Percentiles rank a stretch among this genome's conserved stretches.
Evolutionary conservation across 2,113 vertebrate species (phyloP).

Genomic region (Hippocampus comes): DNA sequence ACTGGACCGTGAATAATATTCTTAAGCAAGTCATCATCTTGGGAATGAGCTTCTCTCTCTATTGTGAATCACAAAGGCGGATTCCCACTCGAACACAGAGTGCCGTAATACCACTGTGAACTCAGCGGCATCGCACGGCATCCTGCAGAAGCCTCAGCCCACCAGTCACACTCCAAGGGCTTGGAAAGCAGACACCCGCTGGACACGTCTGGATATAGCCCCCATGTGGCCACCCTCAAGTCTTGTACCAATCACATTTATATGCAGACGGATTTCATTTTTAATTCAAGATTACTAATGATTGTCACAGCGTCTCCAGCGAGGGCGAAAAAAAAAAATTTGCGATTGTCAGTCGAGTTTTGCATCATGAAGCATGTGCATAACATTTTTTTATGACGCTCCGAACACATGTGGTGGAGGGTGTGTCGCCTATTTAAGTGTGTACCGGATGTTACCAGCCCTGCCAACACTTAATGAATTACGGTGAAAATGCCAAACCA

Average conservation of each 20-base stretch:
- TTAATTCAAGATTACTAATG: conserved; percentile 49
- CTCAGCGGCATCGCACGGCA: conserved; percentile 32
- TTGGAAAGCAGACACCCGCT: conserved; percentile 26
- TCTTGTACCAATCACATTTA: conserved; percentile 40
- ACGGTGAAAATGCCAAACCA: conserved; percentile 68
- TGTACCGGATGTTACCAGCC: conserved; percentile 31
- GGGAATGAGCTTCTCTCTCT: neutral
- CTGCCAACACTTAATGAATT: conserved; percentile 66
- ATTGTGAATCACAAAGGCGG: conserved; percentile 20
- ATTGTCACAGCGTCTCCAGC: conserved; percentile 42
- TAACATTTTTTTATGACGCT: conserved; percentile 28
- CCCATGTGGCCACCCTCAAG: neutral
- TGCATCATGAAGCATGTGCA: neutral
- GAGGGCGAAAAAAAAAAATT: conserved; percentile 8
- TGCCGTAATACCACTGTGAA: conserved; percentile 30
- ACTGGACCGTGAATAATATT: neutral
- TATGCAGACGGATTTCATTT: conserved; percentile 46
- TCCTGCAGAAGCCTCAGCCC: conserved; percentile 15
- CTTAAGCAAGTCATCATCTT: conserved; percentile 13
- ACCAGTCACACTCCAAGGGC: conserved; percentile 22
- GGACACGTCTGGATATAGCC: conserved; percentile 48
- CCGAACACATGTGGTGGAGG: conserved; percentile 23
- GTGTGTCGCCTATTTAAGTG: conserved; percentile 39
- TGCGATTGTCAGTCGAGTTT: conserved; percentile 19
- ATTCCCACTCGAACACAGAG: conserved; percentile 18